These are phyloP conservation scores for Dryomyza anilis DNA, from an alignment of 2,888 invertebrate genomes.

Conservation along the genomic window DNA sequence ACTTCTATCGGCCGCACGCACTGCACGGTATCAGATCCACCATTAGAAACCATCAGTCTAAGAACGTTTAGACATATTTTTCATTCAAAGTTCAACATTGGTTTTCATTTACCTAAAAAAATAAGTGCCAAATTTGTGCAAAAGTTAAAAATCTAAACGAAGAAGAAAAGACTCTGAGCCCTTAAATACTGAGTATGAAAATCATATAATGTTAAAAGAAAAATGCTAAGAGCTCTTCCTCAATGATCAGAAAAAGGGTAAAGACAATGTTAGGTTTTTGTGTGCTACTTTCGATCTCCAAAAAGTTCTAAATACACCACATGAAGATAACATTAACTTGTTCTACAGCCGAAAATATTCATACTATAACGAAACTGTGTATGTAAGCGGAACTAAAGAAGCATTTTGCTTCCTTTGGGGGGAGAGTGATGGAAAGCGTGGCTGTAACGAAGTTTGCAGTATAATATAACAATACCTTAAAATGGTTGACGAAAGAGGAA, in stretches of 20 bases:
- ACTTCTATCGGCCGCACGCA: too few relatives aligned
- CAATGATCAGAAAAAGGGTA: conserved; percentile 21
- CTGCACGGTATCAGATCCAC: conserved; percentile 14
- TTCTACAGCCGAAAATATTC: conserved; percentile 26
- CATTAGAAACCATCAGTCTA: conserved; percentile 10
- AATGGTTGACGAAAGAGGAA: conserved; percentile 24
- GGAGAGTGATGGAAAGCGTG: conserved; percentile 21
- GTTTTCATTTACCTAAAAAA: conserved; percentile 28
- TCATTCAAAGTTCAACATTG: conserved; percentile 22
- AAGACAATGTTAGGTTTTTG: conserved; percentile 16
- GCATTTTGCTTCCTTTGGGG: conserved; percentile 15
- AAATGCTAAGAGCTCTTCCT: conserved; percentile 26
- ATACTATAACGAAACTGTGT: conserved; percentile 26
- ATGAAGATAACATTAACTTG: conserved; percentile 20
- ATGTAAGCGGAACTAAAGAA: conserved; percentile 22
- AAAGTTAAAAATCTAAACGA: background rate
- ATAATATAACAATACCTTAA: conserved; percentile 23
- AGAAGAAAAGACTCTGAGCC: conserved; percentile 12
- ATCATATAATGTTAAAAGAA: conserved; percentile 27
- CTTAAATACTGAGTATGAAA: conserved; percentile 22
- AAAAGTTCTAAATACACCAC: conserved; percentile 26
- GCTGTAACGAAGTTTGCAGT: conserved; percentile 28
- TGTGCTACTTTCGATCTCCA: conserved; percentile 30
- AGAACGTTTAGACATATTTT: conserved; percentile 27
- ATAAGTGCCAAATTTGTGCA: conserved; percentile 20